Conservation (phyloP, 2,797 vertebrate genomes). For the Hylomyscus alleni region DNA sequence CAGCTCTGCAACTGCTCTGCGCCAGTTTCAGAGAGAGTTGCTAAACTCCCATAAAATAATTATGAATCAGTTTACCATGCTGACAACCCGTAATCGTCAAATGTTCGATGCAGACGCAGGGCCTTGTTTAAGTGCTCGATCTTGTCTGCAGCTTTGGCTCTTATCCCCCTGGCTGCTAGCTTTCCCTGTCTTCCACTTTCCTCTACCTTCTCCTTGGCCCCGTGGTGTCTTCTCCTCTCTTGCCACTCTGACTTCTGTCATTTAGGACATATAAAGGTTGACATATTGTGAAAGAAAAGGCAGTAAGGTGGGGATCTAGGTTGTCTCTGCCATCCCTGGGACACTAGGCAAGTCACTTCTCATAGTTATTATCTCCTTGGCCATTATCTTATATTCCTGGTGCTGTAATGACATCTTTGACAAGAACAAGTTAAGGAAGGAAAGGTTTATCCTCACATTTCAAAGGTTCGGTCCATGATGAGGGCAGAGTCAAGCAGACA, state of each 20-base stretch:
- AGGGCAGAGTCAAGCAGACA: background rate
- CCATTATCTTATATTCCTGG: background rate
- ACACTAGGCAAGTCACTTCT: background rate
- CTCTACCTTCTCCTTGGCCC: background rate
- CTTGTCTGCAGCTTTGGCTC: conserved; percentile 52
- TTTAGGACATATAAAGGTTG: background rate
- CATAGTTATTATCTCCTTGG: background rate
- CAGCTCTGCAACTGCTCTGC: conserved; percentile 79
- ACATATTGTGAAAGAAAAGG: background rate
- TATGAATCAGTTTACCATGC: conserved; percentile 81
- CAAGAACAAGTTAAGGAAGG: background rate
- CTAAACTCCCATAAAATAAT: conserved; percentile 85
- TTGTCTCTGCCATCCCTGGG: background rate
- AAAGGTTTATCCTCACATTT: background rate
- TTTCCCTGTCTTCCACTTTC: background rate
- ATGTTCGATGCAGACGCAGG: conserved; percentile 68
- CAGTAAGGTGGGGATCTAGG: background rate
- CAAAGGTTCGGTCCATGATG: background rate
- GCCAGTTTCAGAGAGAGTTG: conserved; percentile 68
- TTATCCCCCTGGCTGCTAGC: background rate
- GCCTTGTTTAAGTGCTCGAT: conserved; percentile 66
- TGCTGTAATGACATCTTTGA: background rate
- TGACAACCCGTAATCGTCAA: conserved; percentile 80
- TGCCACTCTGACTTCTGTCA: background rate
- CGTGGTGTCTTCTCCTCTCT: background rate